phyloP scores from a whole-genome alignment of 2,113 vertebrate genomes.

The Penelope pileata region DNA sequence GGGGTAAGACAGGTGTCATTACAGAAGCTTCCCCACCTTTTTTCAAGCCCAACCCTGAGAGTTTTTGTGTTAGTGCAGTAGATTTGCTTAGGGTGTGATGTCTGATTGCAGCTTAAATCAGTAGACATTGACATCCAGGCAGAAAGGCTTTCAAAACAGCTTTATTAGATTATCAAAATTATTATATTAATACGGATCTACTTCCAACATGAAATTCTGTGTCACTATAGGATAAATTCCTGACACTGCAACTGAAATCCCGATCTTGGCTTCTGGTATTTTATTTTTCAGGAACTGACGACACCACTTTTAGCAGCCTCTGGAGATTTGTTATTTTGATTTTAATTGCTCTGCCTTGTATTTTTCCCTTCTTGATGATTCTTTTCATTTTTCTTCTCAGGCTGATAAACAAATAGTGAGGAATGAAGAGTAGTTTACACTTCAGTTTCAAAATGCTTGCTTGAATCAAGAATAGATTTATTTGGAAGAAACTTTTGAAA shows the following conservation, averaged over 20 bases:
- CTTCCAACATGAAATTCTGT: not conserved
- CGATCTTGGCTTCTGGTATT: not conserved
- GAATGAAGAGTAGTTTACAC: not conserved
- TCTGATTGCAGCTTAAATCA: not conserved
- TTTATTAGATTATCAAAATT: not conserved
- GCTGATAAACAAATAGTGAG: not conserved
- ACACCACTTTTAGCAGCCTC: not conserved
- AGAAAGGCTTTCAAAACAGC: not conserved
- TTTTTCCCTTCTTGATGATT: not conserved
- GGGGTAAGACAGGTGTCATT: not conserved
- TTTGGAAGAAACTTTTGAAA: not conserved
- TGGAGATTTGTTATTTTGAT: not conserved
- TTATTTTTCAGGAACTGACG: not conserved
- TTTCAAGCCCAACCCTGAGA: not conserved
- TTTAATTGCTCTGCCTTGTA: not conserved
- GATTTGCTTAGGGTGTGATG: not conserved
- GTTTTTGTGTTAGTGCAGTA: not conserved
- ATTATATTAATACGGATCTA: not conserved
- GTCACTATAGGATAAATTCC: not conserved
- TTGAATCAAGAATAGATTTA: not conserved
- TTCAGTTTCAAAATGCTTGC: not conserved
- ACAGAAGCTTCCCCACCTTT: not conserved
- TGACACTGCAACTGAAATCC: not conserved
- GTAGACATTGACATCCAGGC: not conserved
- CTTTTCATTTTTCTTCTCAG: not conserved